Evolutionary conservation across 1,140 invertebrate genomes (phyloP).

Genomic region (Aleiodes sp.): DNA sequence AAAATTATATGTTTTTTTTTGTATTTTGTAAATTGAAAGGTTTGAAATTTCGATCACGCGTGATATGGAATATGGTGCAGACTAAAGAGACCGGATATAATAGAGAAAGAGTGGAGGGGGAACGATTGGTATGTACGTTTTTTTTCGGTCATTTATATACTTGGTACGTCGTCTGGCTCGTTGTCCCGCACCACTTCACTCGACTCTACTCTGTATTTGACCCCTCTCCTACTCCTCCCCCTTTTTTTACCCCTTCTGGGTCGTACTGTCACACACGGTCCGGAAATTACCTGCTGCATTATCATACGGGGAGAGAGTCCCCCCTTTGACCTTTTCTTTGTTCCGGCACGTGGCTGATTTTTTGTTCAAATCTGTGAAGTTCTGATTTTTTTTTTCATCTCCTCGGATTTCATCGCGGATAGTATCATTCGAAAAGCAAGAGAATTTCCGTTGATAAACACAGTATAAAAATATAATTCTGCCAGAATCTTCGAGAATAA

Average conservation of each 20-base stretch:
- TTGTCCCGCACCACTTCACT: constrained; percentile 13
- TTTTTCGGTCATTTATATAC: constrained; percentile 15
- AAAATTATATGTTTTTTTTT: neutral
- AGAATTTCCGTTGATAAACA: too few relatives aligned
- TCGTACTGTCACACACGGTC: constrained; percentile 7
- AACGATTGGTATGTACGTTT: too few relatives aligned
- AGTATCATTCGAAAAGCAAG: too few relatives aligned
- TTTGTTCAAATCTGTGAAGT: neutral
- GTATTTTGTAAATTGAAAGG: neutral
- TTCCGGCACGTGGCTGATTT: neutral
- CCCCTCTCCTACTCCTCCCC: neutral
- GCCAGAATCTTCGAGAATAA: too few relatives aligned
- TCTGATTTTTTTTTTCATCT: too few relatives aligned
- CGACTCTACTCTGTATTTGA: neutral
- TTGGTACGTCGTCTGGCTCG: constrained; percentile 9
- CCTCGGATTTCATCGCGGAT: too few relatives aligned
- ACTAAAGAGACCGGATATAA: neutral
- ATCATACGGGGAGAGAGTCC: constrained; percentile 5
- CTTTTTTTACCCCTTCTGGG: constrained; percentile 9
- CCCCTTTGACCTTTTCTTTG: neutral
- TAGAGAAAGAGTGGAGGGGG: neutral
- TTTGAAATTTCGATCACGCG: neutral
- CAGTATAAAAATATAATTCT: too few relatives aligned
- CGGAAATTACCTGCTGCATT: constrained; percentile 25
- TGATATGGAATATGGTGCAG: constrained; percentile 6